These are phyloP conservation scores for Mastigias papua DNA, from an alignment of 30 jellyfish, hydroid and myxozoan species.

Conservation along the genomic window DNA sequence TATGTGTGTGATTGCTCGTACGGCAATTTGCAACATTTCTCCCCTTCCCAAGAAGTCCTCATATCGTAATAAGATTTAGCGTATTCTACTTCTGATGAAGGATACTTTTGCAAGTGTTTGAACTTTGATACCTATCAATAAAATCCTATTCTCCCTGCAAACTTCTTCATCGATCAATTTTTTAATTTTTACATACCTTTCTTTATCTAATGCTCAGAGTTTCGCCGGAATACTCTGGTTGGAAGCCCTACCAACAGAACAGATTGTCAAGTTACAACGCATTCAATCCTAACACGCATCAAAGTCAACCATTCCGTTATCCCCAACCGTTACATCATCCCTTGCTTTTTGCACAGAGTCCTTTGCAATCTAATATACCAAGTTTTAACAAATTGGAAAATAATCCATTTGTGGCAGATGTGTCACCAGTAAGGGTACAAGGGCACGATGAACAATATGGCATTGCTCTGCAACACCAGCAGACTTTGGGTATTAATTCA, in stretches of 20 bases:
- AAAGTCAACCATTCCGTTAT: constrained; percentile 20
- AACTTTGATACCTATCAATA: neutral
- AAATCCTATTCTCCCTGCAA: neutral
- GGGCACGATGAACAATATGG: constrained; percentile 28
- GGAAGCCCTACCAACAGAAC: constrained; percentile 49
- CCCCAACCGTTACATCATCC: constrained; percentile 71
- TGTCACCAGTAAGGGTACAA: neutral
- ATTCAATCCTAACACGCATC: constrained; percentile 15
- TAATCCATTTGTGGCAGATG: neutral
- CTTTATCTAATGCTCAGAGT: neutral
- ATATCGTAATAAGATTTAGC: too few relatives aligned
- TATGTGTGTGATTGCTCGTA: too few relatives aligned
- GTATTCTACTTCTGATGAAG: too few relatives aligned
- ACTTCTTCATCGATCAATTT: neutral
- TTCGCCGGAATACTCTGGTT: constrained; percentile 17
- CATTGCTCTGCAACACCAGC: constrained; percentile 32
- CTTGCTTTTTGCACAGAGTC: constrained; percentile 37
- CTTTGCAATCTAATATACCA: constrained; percentile 18
- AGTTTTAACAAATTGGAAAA: constrained; percentile 4
- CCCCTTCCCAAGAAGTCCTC: too few relatives aligned
- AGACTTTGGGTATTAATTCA: neutral
- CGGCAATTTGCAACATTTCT: too few relatives aligned
- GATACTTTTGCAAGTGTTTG: too few relatives aligned
- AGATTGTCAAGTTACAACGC: neutral
- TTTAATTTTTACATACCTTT: neutral